Percentiles rank a stretch among this genome's conserved stretches.
Evolutionary conservation across 2,113 vertebrate species (phyloP).

Genomic region (Eubucco bourcierii): DNA sequence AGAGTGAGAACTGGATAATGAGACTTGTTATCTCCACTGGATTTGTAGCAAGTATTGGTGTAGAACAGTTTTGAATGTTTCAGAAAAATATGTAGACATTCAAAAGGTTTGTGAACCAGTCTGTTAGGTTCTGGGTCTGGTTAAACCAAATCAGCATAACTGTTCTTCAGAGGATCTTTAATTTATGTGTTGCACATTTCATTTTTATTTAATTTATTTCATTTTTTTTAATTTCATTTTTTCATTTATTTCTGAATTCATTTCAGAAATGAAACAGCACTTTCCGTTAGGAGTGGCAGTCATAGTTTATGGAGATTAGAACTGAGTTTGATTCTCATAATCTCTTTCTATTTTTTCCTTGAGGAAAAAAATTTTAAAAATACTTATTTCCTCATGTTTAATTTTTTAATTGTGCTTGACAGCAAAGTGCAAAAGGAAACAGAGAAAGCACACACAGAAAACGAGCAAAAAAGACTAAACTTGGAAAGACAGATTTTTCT

Average conservation of each 20-base stretch:
- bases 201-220: no score
- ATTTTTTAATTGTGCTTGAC: constrained; percentile 6
- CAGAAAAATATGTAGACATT: constrained; percentile 27
- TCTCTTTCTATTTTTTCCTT: not conserved
- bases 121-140: not conserved
- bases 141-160: constrained; percentile 56
- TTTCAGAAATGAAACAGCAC: constrained; percentile 33
- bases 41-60: constrained; percentile 40
- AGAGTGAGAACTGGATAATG: constrained; percentile 39
- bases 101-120: not conserved
- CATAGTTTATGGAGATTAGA: constrained; percentile 29
- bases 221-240: no score
- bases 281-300: constrained; percentile 18
- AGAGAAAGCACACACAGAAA: not conserved
- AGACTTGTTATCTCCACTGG: constrained; percentile 42
- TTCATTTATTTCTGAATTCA: no score
- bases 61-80: constrained; percentile 26
- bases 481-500: not conserved
- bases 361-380: constrained; percentile 5
- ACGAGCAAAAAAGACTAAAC: not conserved
- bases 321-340: constrained; percentile 26
- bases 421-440: not conserved
- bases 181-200: constrained; percentile 57
- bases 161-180: constrained; percentile 65
- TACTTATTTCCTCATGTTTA: not conserved